Base-by-base conservation (phyloP, 2,888 invertebrate genomes). In the Buathra laborator region DNA sequence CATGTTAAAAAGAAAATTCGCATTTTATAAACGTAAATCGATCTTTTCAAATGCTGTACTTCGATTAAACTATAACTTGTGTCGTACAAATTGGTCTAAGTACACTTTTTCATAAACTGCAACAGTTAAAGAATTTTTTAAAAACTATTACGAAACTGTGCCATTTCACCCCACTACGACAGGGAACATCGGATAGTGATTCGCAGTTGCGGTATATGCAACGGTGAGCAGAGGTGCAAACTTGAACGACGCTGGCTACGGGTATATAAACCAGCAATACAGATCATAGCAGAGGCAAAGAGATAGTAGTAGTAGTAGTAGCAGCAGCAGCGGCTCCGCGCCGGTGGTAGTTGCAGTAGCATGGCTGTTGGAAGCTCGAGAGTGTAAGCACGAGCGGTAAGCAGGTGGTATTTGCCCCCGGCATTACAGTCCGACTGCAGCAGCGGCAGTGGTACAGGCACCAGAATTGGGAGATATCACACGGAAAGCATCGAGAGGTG, bases 391-490 rank as follows among this genome's bases (percentile, higher is more conserved):
- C 71, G 64, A 81, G 72, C 77, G 72, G 62, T 81, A 81, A 81
- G 72, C 72, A 84, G 77, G 74, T 81, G 81, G 62, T 84, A 77
- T 84, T 80, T 80, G 76, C 76, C 29, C 29, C 66, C 44, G 68
- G 56, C 66, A 62, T 80, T 80, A 76, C 80, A 67, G 56, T 67
- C 76, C 56, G 56, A 84, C 70, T 53, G 44, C 29, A 67, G 67
- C 56, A 64, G 64, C 12, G 53, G 29, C 51, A 66, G 56, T 48
- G 67, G 32, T 46, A 64, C 48, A 29, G 43, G n/a, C 71, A 48
- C 32, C 29, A 71, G 68, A 71, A 84, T 76, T 56, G 56, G 48
- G 71, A 76, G 76, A 72, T 77, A 77, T 80, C 59, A 64, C 70
- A 75, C 64, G 37, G 59, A 48, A 48, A 81, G 77, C 32, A 72